Percentiles rank a stretch among this genome's conserved stretches.
These are phyloP conservation scores for Tolmerus cingulatus DNA, from an alignment of 2,888 invertebrate genomes.

Conservation along the genomic window DNA sequence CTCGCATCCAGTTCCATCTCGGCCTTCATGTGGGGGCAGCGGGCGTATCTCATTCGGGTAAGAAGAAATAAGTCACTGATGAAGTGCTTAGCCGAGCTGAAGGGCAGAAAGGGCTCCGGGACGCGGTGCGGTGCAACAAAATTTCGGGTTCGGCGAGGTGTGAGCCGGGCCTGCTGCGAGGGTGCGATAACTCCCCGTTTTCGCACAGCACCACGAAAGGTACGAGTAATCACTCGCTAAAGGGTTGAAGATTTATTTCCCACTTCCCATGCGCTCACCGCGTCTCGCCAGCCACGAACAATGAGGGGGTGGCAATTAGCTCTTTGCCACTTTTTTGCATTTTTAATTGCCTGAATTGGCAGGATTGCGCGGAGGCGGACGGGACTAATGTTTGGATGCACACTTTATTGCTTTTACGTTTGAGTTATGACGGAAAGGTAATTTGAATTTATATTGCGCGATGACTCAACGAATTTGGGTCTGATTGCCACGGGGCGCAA, in stretches of 20 bases:
- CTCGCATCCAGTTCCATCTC: neutral
- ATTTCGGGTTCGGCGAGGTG: neutral
- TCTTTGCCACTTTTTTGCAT: constrained; percentile 39
- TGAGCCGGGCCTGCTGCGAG: neutral
- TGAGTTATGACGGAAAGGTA: constrained; percentile 17
- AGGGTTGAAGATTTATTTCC: constrained; percentile 24
- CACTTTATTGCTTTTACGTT: constrained; percentile 9
- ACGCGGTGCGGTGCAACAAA: neutral
- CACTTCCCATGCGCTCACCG: neutral
- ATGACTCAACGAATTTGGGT: constrained; percentile 8
- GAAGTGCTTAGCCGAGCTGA: neutral
- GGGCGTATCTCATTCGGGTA: neutral
- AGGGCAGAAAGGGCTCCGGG: neutral
- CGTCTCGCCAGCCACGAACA: neutral
- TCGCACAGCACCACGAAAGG: neutral
- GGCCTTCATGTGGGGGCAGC: neutral
- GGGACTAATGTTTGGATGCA: constrained; percentile 21
- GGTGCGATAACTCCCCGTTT: neutral
- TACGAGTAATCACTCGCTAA: neutral
- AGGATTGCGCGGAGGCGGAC: neutral
- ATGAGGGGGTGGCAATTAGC: constrained; percentile 38
- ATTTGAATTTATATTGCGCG: constrained; percentile 17
- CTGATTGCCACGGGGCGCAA: neutral
- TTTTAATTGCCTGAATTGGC: constrained; percentile 37
- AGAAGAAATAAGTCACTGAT: neutral